These are phyloP conservation scores for Dascyllus trimaculatus DNA, from an alignment of 2,113 vertebrate genomes.

Conservation along the genomic window DNA sequence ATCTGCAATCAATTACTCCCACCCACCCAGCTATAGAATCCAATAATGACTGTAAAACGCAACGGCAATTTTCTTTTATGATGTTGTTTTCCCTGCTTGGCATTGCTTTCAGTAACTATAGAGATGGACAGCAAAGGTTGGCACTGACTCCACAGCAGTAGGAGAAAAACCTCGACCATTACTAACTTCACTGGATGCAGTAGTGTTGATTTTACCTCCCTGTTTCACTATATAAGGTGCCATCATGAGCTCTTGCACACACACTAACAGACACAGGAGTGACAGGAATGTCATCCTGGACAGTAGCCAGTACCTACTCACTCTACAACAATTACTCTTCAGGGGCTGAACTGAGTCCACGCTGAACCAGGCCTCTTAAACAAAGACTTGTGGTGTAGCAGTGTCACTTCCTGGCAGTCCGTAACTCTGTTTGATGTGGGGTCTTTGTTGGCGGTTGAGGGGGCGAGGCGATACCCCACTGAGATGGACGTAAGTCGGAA, in stretches of 20 bases:
- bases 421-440: constrained; percentile 66
- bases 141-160: constrained; percentile 2
- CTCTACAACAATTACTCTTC: constrained; percentile 27
- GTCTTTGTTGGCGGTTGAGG: constrained; percentile 54
- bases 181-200: constrained; percentile 21
- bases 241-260: constrained; percentile 41
- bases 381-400: constrained; percentile 64
- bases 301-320: constrained; percentile 58
- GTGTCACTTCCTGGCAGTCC: constrained; percentile 68
- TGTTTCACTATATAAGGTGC: constrained; percentile 55
- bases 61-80: constrained; percentile 75
- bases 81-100: constrained; percentile 72
- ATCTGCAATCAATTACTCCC: constrained; percentile 78
- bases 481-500: constrained; percentile 50
- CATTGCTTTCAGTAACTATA: constrained; percentile 69
- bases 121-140: constrained; percentile 48
- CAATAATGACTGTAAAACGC: constrained; percentile 77
- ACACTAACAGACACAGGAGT: constrained; percentile 46
- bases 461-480: constrained; percentile 56
- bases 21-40: constrained; percentile 72
- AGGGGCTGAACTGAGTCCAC: constrained; percentile 46
- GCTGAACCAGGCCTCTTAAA: constrained; percentile 47
- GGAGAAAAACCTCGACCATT: constrained; percentile 8
- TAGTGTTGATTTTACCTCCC: constrained; percentile 6
- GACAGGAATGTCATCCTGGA: constrained; percentile 59